Percentiles rank a stretch among this genome's conserved stretches.
Conservation (phyloP, 2,888 invertebrate genomes). For the Ornithoptera alexandrae region DNA sequence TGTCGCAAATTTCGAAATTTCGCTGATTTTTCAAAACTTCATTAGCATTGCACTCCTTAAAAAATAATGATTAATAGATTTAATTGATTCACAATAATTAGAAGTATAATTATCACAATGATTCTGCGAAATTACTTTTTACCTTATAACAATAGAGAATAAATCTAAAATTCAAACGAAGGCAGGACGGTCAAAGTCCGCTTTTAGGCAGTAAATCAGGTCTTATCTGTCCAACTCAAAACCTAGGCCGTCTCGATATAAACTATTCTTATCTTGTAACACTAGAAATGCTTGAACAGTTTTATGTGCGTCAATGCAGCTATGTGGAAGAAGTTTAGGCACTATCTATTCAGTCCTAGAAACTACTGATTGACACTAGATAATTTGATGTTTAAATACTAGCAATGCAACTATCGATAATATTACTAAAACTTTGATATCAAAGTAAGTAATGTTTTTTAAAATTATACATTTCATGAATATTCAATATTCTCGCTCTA, state of each 20-base stretch:
- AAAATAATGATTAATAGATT: slow-evolving; percentile 5
- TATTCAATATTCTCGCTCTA: too few species aligned
- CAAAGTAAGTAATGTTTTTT: too few species aligned
- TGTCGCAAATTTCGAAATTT: slow-evolving; percentile 64
- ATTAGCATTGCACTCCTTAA: slow-evolving; percentile 17
- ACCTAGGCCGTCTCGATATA: slow-evolving; percentile 36
- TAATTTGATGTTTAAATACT: neutral
- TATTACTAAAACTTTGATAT: neutral
- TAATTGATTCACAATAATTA: neutral
- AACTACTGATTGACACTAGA: neutral
- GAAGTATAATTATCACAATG: neutral
- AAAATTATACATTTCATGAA: too few species aligned
- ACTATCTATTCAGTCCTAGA: neutral
- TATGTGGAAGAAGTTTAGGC: slow-evolving; percentile 1
- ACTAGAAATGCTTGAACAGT: slow-evolving; percentile 33
- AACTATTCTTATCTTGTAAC: slow-evolving; percentile 35
- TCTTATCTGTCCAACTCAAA: slow-evolving; percentile 38
- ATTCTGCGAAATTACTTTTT: slow-evolving; percentile 8
- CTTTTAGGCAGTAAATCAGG: slow-evolving; percentile 44
- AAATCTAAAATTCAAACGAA: slow-evolving; percentile 23
- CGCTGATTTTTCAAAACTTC: slow-evolving; percentile 41
- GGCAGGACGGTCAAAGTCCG: slow-evolving; percentile 42
- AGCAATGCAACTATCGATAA: neutral
- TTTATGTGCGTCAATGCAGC: slow-evolving; percentile 23
- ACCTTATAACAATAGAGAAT: slow-evolving; percentile 23